Evolutionary conservation across 2,888 invertebrate genomes (phyloP), one percentile per base, ranked within the genome.

Genomic region (Lampropteryx suffumata): DNA sequence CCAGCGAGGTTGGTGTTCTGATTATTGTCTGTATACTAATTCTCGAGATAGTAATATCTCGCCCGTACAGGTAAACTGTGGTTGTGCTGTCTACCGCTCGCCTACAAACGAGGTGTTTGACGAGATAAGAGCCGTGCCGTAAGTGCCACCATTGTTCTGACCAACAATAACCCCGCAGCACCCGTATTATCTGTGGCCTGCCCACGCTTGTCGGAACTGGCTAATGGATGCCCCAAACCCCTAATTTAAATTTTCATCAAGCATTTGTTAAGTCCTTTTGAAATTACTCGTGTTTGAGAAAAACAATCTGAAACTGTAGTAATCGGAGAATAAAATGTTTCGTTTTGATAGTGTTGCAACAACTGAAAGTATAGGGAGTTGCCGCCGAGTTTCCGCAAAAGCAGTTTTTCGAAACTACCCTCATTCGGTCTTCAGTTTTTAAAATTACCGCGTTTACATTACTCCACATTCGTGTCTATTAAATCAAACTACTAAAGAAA

Each of bases 201-300:
- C 69, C 65, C 61, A 7, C 24, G 24, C 24, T 7, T 24, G 17
- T 3, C 32, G 9, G 32, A 10, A 35, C 35, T 7, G 8, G 62
- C 76, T 81, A 84, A 84, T 82, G 81, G 82, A 79, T 72, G 67
- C 73, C 76, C 72, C 72, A 73, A 77, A 76, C 74, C 74, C 67
- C 71, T 79, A 80, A 82, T 83, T 79, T 81, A 80, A 80, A 82
- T 81, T 81, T 76, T 77, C 73, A 70, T 71, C 69, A 79, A 79
- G 76, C 71, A 74, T 63, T 70, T 67, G 67, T 69, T 69, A 73
- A 76, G 76, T 66, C 72, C 76, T 72, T 72, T 77, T 67, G 65
- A 71, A 63, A 65, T 69, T 65, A 64, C 4, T 17, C 3, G 4
- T 17, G 17, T 17, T 17, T 17, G 17, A 17, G 17, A 17, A 17